Evolutionary conservation across 2,797 vertebrate species (phyloP).

Genomic region (Sparus aurata): DNA sequence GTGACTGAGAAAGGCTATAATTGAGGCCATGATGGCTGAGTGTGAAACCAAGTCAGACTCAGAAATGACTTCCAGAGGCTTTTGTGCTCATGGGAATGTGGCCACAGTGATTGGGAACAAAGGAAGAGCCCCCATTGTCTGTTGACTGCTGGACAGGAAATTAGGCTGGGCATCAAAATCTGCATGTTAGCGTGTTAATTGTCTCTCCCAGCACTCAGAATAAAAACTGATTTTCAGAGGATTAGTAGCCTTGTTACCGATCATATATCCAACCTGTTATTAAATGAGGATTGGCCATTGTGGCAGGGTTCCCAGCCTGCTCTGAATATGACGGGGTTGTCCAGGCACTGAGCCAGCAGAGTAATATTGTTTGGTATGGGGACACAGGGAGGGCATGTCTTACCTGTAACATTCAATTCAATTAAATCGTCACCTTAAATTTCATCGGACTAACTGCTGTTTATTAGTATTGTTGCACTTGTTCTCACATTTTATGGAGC

Average conservation of each 20-base stretch:
- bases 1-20: conserved; percentile 64
- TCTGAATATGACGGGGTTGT: conserved; percentile 65
- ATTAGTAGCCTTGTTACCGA: conserved; percentile 80
- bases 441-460: conserved; percentile 53
- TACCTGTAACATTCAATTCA: conserved; percentile 76
- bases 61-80: conserved; percentile 70
- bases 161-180: conserved; percentile 67
- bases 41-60: conserved; percentile 69
- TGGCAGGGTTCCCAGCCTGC: conserved; percentile 78
- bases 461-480: conserved; percentile 59
- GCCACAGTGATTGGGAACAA: conserved; percentile 56
- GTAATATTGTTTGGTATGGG: conserved; percentile 71
- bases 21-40: conserved; percentile 62
- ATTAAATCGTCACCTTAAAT: conserved; percentile 73
- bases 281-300: conserved; percentile 72
- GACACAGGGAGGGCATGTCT: conserved; percentile 69
- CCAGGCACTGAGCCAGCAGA: conserved; percentile 75
- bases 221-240: conserved; percentile 75
- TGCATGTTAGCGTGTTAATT: conserved; percentile 72
- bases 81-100: conserved; percentile 64
- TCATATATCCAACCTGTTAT: conserved; percentile 76
- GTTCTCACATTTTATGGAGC: conserved; percentile 61
- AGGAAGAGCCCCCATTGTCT: conserved; percentile 58
- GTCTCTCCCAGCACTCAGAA: conserved; percentile 61
- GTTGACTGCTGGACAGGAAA: conserved; percentile 66